Evolutionary conservation across 2,888 invertebrate genomes (phyloP), one percentile per base, ranked within the genome.

Genomic region (Morpho achilles): DNA sequence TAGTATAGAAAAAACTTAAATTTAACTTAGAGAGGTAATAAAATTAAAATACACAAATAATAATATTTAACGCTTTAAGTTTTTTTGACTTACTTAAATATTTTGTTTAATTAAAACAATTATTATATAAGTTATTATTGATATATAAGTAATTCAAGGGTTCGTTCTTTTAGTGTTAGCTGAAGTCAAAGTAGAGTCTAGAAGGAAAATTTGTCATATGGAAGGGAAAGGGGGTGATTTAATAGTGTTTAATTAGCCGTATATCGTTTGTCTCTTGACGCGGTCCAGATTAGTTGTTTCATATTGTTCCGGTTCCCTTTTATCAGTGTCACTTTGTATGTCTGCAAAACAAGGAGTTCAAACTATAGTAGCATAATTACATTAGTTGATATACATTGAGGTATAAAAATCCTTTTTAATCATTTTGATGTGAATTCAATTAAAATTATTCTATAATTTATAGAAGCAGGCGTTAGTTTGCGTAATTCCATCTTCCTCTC

Each of bases 251-350:
- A 56, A 61, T 74, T 77, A 76, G 53, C 68, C 67, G 55, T 64
- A 67, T 55, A 74, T 69, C 5, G 69, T 64, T 57, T 82, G 74
- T 49, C 84, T 53, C 72, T 68, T 84, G 64, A 77, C 69, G 55
- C 84, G 76, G 2, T 82, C 78, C n/a, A 73, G 71, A 2, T 72
- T 71, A 0, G 75, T 63, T 0, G 69, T 61, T 8, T 85, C 84
- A 5, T 71, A 68, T 60, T 76, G 78, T 59, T 87, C 87, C 0
- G 79, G 80, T 4, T 84, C 84, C 59, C 82, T 81, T 61, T 63
- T 74, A 1, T 81, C 81, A 7, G 59, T 72, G 44, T 67, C 68
- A 10, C 63, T 67, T 46, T 57, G 64, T 46, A 76, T 66, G 61
- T 86, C 87, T 87, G 75, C 64, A 64, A 64, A 57, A 5, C 32